These are phyloP conservation scores for Corydoras sp. DNA, from an alignment of 2,113 vertebrate genomes.

Conservation along the genomic window DNA sequence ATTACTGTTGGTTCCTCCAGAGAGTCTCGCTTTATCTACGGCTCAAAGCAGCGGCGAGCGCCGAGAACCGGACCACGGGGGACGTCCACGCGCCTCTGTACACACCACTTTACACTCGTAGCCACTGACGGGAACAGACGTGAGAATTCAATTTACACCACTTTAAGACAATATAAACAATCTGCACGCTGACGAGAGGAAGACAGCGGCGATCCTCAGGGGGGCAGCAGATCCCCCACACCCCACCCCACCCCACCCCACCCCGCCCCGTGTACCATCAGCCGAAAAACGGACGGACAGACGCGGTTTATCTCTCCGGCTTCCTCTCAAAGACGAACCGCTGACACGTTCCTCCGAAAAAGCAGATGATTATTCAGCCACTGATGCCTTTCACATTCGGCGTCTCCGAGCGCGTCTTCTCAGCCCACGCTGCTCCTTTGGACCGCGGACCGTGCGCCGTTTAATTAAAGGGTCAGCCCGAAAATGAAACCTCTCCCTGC, in stretches of 20 bases:
- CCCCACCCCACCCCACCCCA: no score
- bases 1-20: slow-evolving; percentile 66
- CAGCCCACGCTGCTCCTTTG: slow-evolving; percentile 19
- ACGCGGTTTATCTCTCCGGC: not conserved
- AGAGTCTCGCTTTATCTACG: slow-evolving; percentile 55
- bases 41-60: slow-evolving; percentile 54
- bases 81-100: slow-evolving; percentile 56
- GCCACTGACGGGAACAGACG: slow-evolving; percentile 58
- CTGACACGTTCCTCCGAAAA: not conserved
- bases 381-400: not conserved
- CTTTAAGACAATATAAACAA: slow-evolving; percentile 70
- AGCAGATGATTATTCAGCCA: not conserved
- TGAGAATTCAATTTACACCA: slow-evolving; percentile 69
- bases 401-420: not conserved
- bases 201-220: slow-evolving; percentile 52
- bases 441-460: slow-evolving; percentile 11
- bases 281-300: no score
- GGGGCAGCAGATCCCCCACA: slow-evolving; percentile 18
- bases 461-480: slow-evolving; percentile 46
- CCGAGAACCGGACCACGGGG: slow-evolving; percentile 53
- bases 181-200: slow-evolving; percentile 29
- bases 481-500: slow-evolving; percentile 38
- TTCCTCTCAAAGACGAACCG: not conserved
- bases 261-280: no score
- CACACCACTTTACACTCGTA: slow-evolving; percentile 68